phyloP scores from a whole-genome alignment of 1,140 invertebrate genomes.

The Hycleus phaleratus region DNA sequence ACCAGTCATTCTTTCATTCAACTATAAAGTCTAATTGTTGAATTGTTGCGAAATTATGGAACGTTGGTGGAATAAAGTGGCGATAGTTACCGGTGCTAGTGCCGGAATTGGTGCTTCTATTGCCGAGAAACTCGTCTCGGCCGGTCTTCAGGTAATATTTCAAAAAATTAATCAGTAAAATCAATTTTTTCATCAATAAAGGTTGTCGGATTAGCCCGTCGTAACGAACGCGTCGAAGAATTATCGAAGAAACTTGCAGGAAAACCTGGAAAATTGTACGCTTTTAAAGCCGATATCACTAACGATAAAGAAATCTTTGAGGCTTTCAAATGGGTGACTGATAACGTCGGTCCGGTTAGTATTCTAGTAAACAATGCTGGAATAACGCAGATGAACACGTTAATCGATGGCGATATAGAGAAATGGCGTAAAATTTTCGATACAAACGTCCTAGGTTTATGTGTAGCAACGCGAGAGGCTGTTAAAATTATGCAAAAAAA shows the following conservation, averaged over 20 bases:
- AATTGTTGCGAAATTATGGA: constrained; percentile 36
- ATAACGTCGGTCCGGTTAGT: constrained; percentile 55
- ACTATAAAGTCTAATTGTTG: too few relatives aligned
- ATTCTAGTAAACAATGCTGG: constrained; percentile 72
- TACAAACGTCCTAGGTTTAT: constrained; percentile 60
- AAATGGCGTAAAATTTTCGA: constrained; percentile 50
- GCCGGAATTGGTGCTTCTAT: constrained; percentile 44
- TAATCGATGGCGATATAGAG: constrained; percentile 41
- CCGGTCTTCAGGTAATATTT: constrained; percentile 40
- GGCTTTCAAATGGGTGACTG: constrained; percentile 56
- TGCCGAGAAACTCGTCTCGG: constrained; percentile 36
- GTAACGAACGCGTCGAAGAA: constrained; percentile 51
- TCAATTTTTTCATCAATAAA: background rate
- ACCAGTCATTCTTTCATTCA: too few relatives aligned
- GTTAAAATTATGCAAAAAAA: constrained; percentile 58
- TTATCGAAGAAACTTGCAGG: constrained; percentile 13
- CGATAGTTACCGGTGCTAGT: constrained; percentile 48
- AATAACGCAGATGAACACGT: constrained; percentile 31
- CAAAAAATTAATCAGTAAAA: too few relatives aligned
- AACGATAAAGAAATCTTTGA: constrained; percentile 56
- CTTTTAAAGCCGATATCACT: constrained; percentile 55
- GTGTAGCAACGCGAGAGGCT: constrained; percentile 57
- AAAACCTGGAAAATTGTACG: constrained; percentile 40
- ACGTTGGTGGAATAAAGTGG: constrained; percentile 44
- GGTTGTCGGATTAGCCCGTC: constrained; percentile 63